Percentiles rank a stretch among this genome's conserved stretches.
These are phyloP conservation scores for Tethya wilhelma DNA, from an alignment of 37 sponge, comb jelly and placozoan genomes.

Conservation along the genomic window DNA sequence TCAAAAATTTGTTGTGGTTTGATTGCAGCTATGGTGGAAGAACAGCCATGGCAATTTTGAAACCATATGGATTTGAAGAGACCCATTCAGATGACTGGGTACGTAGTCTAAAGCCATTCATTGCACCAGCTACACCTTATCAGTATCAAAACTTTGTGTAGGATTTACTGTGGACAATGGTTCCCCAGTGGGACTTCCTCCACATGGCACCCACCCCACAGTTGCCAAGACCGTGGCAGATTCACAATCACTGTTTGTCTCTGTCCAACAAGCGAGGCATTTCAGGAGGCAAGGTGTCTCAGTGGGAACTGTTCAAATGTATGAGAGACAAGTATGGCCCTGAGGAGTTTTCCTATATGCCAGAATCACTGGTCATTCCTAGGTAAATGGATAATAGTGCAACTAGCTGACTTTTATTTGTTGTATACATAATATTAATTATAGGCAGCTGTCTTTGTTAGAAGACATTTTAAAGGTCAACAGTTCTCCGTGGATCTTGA, in stretches of 20 bases:
- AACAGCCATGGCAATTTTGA: constrained; percentile 77
- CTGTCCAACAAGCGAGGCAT: constrained; percentile 74
- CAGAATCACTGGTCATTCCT: constrained; percentile 76
- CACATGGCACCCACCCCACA: constrained; percentile 14
- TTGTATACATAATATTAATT: not conserved
- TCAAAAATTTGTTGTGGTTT: too few relatives aligned
- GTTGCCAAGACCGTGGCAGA: constrained; percentile 84
- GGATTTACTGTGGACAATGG: constrained; percentile 91
- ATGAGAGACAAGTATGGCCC: constrained; percentile 78
- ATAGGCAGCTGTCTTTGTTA: constrained; percentile 46
- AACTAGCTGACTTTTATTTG: not conserved
- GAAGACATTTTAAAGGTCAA: constrained; percentile 14
- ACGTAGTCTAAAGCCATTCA: constrained; percentile 1
- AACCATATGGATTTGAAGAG: constrained; percentile 76
- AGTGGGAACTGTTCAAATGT: constrained; percentile 84
- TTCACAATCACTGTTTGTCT: constrained; percentile 89
- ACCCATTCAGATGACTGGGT: constrained; percentile 92
- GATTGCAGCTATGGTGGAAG: constrained; percentile 76
- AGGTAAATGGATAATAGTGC: constrained; percentile 30
- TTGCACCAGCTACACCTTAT: too few relatives aligned
- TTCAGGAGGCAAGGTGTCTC: constrained; percentile 89
- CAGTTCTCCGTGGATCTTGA: constrained; percentile 78
- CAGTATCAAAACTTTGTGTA: too few relatives aligned
- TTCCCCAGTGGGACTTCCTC: constrained; percentile 84
- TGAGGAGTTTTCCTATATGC: constrained; percentile 77